Base-by-base conservation (phyloP, 2,797 vertebrate genomes). In the Lophius americanus region DNA sequence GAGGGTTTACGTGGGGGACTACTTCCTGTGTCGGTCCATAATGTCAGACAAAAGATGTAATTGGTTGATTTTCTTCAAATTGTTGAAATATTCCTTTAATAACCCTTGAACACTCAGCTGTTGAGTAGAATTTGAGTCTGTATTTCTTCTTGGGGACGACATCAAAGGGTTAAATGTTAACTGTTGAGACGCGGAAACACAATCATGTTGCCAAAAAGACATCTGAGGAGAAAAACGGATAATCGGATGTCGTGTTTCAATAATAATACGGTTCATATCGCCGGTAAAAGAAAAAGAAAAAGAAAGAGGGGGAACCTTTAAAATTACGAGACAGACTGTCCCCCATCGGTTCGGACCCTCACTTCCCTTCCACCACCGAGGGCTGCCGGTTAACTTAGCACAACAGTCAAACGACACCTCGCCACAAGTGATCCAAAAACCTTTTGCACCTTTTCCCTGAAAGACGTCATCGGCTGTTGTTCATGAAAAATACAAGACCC, bases 401-500 rank as follows among this genome's bases (percentile, higher is more conserved):
- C 41, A 68, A 57, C 1, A 52, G 39, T 63, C 49, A 64, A 71
- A 75, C 53, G 23, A 23, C 23, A 23, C 23, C 23, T 74, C 79
- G 79, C 54, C 51, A 73, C 59, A 63, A 57, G 50, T 54, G 47
- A 70, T 70, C 58, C 41, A 50, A 73, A 52, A 52, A 7, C 5
- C 42, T 12, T 60, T 14, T 63, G 10, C 32, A n/a, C 10, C 44
- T 61, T 64, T 66, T 61, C 46, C 11, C 52, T 46, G 48, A 64
- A 76, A 64, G 37, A 77, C 62, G 75, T 65, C 74, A 75, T 68
- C 79, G 52, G 72, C 70, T 63, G 68, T 52, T 76, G 73, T 82
- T 73, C 38, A 66, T 78, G 50, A 80, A 78, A 85, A 73, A 70
- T 64, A 76, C 73, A 77, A 52, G 56, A 67, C 67, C 66, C 60